These are phyloP conservation scores for Ophraella communa DNA, from an alignment of 2,888 invertebrate genomes.

Conservation along the genomic window DNA sequence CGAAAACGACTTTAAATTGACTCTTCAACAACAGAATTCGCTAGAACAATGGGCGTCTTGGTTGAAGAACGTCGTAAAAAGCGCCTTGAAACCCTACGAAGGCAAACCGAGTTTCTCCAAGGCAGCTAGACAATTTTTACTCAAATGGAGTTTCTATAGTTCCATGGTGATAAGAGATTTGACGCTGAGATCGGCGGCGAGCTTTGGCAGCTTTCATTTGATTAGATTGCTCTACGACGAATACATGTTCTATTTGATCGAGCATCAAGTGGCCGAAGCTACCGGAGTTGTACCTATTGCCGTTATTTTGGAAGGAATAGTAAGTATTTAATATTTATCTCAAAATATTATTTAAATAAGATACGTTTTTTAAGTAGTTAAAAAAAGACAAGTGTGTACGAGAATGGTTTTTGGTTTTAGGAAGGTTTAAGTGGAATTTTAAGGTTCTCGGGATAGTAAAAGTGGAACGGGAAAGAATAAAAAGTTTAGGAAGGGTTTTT, in stretches of 20 bases:
- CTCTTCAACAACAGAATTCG: slow-evolving; percentile 88
- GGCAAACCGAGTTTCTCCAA: slow-evolving; percentile 82
- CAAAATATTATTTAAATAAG: background rate
- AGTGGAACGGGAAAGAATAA: no score
- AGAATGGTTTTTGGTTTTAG: no score
- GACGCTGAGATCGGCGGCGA: slow-evolving; percentile 93
- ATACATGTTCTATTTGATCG: slow-evolving; percentile 98
- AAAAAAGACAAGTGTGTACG: no score
- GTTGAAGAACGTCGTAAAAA: slow-evolving; percentile 92
- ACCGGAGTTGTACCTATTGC: slow-evolving; percentile 92
- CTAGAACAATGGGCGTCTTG: slow-evolving; percentile 98
- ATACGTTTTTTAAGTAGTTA: no score
- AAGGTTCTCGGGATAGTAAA: no score
- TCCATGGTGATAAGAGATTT: slow-evolving; percentile 98
- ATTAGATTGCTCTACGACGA: slow-evolving; percentile 97
- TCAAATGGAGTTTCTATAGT: slow-evolving; percentile 99
- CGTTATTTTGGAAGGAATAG: slow-evolving; percentile 79
- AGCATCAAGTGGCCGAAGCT: slow-evolving; percentile 93
- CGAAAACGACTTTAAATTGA: slow-evolving; percentile 92
- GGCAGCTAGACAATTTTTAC: slow-evolving; percentile 88
- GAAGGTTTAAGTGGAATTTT: no score
- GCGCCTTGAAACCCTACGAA: slow-evolving; percentile 87
- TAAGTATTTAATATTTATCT: slow-evolving; percentile 52
- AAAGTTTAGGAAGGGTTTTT: no score
- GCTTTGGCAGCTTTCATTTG: slow-evolving; percentile 98